Base-by-base conservation (phyloP, 2,888 invertebrate genomes). In the Hypena proboscidalis region DNA sequence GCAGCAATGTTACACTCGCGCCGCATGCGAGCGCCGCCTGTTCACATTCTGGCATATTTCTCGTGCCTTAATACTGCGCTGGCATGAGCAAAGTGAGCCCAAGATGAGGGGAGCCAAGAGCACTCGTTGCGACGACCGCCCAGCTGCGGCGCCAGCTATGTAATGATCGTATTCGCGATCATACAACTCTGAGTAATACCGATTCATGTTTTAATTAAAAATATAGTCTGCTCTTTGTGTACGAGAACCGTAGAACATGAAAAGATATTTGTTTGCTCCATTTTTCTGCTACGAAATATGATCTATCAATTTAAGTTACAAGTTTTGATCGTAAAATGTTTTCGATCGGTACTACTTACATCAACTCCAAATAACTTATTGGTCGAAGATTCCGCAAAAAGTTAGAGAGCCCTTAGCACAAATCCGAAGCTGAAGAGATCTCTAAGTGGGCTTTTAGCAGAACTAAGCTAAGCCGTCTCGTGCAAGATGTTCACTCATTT, bases 371-470 rank as follows among this genome's bases (percentile, higher is more conserved):
- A 81, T 81, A 80, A 79, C 77, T 84, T 85, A 87, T 85, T 83
- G 81, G 80, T 64, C 70, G 71, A 78, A 82, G 80, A 83, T 83
- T 69, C 67, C 70, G 74, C 67, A 80, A 77, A 80, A 85, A 83
- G 74, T 83, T 83, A 60, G 70, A 81, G 81, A 80, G 77, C 81
- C 81, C 81, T 83, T 78, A 64, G 74, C 75, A 75, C 81, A 87
- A 87, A 89, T 88, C 88, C 88, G 80, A 65, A 72, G 70, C 74
- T 77, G 83, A 85, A 85, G 83, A 85, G 85, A 83, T 83, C 77
- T 85, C 83, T 89, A 88, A 90, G 90, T 90, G 88, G 86, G 90
- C 90, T 90, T 90, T 90, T 90, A 90, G 87, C 75, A 78, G 76
- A 77, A 86, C 84, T 83, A 78, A 84, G 86, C 85, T 90, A 85